Evolutionary conservation across 2,888 invertebrate species (phyloP), one percentile per base, ranked within the genome.

Genomic region (Melanostoma scalare): DNA sequence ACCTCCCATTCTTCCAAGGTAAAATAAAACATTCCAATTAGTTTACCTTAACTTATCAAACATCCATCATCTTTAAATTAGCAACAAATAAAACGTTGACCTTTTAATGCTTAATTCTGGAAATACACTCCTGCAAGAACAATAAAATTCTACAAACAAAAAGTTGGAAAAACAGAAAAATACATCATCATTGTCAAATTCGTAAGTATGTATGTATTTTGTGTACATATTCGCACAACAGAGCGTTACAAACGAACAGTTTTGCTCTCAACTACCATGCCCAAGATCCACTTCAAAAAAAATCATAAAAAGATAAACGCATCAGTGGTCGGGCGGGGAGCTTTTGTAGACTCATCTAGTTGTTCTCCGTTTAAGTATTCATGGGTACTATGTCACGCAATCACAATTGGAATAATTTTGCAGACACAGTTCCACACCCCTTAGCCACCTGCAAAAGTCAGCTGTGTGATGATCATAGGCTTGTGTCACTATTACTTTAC

Each of bases 321-420:
- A 84, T 79, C 84, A 84, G 74, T 84, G 84, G 84, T 82, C 78
- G 68, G 73, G 20, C 20, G 20, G 20, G 63, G 69, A 56, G 60
- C 67, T 71, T 74, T 79, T 84, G 74, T 75, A 79, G 40, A 69
- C 40, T 67, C 84, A 79, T 75, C 65, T 67, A 61, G 71, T 20
- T 20, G 20, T 78, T 84, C 48, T 69, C 35, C 74, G 60, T 79
- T 84, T 84, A 78, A 79, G 79, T 69, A 75, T 79, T 71, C 79
- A 74, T 71, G 67, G 75, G 79, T 84, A 53, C 67, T 50, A 77
- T 82, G 84, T 84, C 84, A 84, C 84, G 84, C 84, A 84, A 79
- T 84, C 75, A 60, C 79, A 84, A 75, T 84, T 74, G 79, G 40
- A 71, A 84, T 84, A 79, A 84, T 77, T 82, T 82, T 36, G 38